phyloP scores from a whole-genome alignment of 35 echinoderm and acorn worm species.

The Stichopus chloronotus region DNA sequence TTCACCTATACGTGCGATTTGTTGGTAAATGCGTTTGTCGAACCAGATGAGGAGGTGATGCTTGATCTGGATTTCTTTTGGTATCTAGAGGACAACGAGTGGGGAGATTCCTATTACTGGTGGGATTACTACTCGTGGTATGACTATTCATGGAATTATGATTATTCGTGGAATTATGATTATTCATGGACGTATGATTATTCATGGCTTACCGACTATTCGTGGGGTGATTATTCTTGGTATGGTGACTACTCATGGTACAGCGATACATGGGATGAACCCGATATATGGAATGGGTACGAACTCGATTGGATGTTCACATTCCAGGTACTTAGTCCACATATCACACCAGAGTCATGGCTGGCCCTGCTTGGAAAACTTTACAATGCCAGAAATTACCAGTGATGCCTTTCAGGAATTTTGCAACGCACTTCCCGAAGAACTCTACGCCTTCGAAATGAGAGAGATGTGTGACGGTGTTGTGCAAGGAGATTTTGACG shows the following conservation, averaged over 20 bases:
- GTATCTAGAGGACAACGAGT: conserved; percentile 12
- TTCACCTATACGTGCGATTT: background rate
- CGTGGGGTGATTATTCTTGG: conserved; percentile 13
- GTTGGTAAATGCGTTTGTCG: background rate
- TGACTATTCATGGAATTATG: background rate
- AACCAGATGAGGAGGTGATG: background rate
- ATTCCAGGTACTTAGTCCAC: conserved; percentile 10
- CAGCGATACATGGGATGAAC: background rate
- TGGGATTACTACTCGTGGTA: conserved; percentile 21
- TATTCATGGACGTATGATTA: background rate
- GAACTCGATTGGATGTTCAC: conserved; percentile 37
- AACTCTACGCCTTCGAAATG: conserved; percentile 35
- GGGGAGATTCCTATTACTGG: background rate
- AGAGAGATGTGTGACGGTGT: conserved; percentile 50
- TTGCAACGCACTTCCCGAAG: conserved; percentile 32
- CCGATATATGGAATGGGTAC: background rate
- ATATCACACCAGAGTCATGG: conserved; percentile 23
- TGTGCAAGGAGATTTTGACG: background rate
- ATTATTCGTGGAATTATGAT: background rate
- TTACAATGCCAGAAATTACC: conserved; percentile 19
- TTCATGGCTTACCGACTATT: background rate
- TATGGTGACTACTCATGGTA: background rate
- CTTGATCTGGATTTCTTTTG: conserved; percentile 35
- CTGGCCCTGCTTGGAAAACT: conserved; percentile 6
- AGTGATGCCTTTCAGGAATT: conserved; percentile 7